Conservation (phyloP, 2,113 vertebrate species). For the Uropsilus gracilis region DNA sequence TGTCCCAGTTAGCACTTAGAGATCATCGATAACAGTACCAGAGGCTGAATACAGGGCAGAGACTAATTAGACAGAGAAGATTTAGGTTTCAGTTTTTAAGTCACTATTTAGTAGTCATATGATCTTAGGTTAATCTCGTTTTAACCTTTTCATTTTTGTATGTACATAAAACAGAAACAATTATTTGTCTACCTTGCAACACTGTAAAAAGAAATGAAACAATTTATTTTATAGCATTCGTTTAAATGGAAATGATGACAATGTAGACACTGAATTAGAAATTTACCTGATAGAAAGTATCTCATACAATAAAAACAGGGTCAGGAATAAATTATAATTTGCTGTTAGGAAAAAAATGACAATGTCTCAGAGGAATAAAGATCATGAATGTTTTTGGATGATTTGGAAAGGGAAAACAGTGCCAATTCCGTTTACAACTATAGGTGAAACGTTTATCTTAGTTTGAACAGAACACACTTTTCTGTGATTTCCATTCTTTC, state of each 20-base stretch:
- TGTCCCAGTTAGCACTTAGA: background rate
- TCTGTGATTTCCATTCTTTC: background rate
- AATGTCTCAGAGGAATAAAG: conserved; percentile 8
- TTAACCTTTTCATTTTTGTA: background rate
- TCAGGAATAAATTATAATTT: conserved; percentile 20
- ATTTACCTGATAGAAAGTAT: background rate
- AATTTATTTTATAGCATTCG: background rate
- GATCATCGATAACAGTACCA: background rate
- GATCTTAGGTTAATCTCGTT: background rate
- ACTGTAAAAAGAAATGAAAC: background rate
- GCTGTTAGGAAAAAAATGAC: background rate
- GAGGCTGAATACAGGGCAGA: background rate
- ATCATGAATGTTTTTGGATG: too few species aligned
- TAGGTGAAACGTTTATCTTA: background rate
- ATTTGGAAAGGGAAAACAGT: too few species aligned
- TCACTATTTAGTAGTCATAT: background rate
- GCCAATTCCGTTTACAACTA: too few species aligned
- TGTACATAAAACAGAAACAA: background rate
- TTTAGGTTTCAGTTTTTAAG: background rate
- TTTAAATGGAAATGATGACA: background rate
- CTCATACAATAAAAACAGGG: background rate
- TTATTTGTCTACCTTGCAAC: background rate
- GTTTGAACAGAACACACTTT: background rate
- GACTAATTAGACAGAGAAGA: background rate
- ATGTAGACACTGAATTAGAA: background rate